These are phyloP conservation scores for Hemicrepidius hirtus DNA, from an alignment of 2,888 invertebrate species.

Conservation along the genomic window DNA sequence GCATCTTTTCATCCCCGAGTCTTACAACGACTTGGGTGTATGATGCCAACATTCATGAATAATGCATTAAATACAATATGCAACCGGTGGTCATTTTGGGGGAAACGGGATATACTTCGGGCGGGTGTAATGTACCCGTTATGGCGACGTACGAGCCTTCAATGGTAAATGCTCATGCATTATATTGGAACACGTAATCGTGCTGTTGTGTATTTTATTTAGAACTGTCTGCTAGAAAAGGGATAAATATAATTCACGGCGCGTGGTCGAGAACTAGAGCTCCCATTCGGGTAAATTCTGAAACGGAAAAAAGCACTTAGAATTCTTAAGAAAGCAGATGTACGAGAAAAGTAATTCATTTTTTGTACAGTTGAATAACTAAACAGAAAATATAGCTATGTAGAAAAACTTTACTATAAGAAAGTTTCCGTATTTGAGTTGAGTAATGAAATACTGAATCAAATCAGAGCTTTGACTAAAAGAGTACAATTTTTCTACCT, in stretches of 20 bases:
- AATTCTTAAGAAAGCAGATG: no score
- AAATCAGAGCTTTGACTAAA: no score
- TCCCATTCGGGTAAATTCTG: no score
- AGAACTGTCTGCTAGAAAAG: slow-evolving; percentile 7
- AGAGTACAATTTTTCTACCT: no score
- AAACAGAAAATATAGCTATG: no score
- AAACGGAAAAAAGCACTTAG: no score
- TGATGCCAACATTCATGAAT: slow-evolving; percentile 58
- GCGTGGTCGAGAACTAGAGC: not conserved
- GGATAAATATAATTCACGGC: not conserved
- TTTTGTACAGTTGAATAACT: no score
- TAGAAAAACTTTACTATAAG: no score
- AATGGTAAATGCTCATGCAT: slow-evolving; percentile 11
- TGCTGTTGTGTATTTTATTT: slow-evolving; percentile 18
- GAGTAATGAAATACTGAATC: no score
- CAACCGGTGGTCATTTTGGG: slow-evolving; percentile 62
- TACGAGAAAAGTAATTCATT: no score
- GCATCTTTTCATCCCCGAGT: slow-evolving; percentile 45
- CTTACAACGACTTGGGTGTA: slow-evolving; percentile 44
- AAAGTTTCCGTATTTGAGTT: no score
- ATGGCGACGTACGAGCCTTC: slow-evolving; percentile 23
- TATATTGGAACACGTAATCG: slow-evolving; percentile 16
- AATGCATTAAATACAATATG: slow-evolving; percentile 62
- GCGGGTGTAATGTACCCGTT: slow-evolving; percentile 41
- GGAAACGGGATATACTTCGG: slow-evolving; percentile 33